These are phyloP conservation scores for Eueides isabella DNA, from an alignment of 1,140 invertebrate species.

Conservation along the genomic window DNA sequence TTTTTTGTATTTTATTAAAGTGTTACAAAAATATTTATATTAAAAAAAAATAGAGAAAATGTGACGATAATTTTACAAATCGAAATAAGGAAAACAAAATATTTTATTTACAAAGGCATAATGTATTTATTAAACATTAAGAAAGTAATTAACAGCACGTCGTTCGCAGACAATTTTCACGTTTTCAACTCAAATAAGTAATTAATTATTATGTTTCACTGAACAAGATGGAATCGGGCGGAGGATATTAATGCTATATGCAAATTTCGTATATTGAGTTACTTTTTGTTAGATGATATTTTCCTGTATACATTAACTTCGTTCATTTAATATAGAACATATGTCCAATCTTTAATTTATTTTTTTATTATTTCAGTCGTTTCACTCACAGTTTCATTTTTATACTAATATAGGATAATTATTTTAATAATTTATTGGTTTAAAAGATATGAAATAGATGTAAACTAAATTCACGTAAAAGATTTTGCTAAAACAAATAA, in stretches of 20 bases:
- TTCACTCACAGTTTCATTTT: too few relatives aligned
- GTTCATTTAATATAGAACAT: too few relatives aligned
- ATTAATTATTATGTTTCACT: slow-evolving; percentile 6
- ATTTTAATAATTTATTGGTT: too few relatives aligned
- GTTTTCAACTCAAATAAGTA: slow-evolving; percentile 10
- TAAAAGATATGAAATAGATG: too few relatives aligned
- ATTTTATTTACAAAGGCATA: not conserved
- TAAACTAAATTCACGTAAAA: too few relatives aligned
- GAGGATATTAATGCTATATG: slow-evolving; percentile 1
- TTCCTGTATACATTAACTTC: too few relatives aligned
- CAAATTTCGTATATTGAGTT: slow-evolving; percentile 7
- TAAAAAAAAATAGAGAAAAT: not conserved
- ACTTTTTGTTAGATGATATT: not conserved
- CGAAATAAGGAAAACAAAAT: not conserved
- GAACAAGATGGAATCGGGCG: slow-evolving; percentile 12
- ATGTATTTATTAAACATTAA: slow-evolving; percentile 2
- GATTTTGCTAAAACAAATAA: too few relatives aligned
- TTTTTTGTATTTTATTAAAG: not conserved
- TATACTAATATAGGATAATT: too few relatives aligned
- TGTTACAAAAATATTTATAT: not conserved
- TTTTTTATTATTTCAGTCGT: too few relatives aligned
- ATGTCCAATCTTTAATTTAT: too few relatives aligned
- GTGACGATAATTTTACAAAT: not conserved
- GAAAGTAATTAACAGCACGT: slow-evolving; percentile 24
- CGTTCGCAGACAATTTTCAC: slow-evolving; percentile 19